Evolutionary conservation across 2,797 vertebrate genomes (phyloP), one percentile per base, ranked within the genome.

Genomic region (Thripadectes ignobilis): DNA sequence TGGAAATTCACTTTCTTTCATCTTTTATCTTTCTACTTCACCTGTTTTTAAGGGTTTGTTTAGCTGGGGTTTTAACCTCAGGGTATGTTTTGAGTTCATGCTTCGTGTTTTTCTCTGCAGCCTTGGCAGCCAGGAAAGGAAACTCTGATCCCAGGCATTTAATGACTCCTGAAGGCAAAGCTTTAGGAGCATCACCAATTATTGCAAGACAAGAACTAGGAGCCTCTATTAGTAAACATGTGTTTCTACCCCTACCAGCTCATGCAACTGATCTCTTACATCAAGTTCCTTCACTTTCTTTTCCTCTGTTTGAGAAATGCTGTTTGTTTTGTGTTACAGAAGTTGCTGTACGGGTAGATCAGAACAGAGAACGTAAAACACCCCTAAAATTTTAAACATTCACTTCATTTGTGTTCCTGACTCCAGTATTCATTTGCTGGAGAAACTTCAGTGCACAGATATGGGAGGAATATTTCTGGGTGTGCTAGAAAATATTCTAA

Each of bases 1-100:
- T 66, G 45, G 15, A 88, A 92, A 67, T n/a, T 12, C 24, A 8
- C 43, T 2, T 32, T 5, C 69, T 71, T 79, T 72, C 12, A 65
- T 72, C 23, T 85, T 74, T 92, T 78, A 74, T 92, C 77, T 91
- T 63, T 39, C 69, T 57, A 19, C 19, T 86, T 94, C 80, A 90
- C 52, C 69, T 90, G 82, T 59, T 85, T 78, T 41, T 84, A 59
- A 78, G 38, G n/a, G 36, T 72, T 91, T n/a, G 12, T 34, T 89
- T 75, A 23, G 58, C 52, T 1, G 1, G 2, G 30, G 51, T 48
- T 93, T 85, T 85, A 71, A 88, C 79, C 82, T 74, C 57, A 80
- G 79, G 68, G 11, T 38, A 38, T 67, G 26, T 62, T 41, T 24
- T 34, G 41, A 7, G 34, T 74, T 85, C 1, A 0, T 36, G 72